Percentiles rank a stretch among this genome's conserved stretches.
Conservation (phyloP, 2,797 vertebrate species). For the Acipenser ruthenus region DNA sequence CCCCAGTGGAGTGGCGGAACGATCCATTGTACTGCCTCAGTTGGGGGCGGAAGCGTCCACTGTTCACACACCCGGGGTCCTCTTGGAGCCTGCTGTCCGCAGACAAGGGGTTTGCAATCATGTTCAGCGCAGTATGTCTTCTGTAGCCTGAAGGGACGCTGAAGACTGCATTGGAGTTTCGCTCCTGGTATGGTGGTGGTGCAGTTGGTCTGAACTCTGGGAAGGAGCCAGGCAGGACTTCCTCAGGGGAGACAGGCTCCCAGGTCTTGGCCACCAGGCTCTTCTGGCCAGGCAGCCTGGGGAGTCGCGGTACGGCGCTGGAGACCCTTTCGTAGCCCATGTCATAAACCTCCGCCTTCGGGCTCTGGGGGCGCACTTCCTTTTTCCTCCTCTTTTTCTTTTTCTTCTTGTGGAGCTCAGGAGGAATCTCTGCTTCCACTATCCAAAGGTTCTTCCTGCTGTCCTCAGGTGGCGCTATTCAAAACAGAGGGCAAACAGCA, state of each 20-base stretch:
- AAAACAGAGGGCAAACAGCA: too few species aligned
- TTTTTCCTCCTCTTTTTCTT: slow-evolving; percentile 78
- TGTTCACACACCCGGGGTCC: slow-evolving; percentile 33
- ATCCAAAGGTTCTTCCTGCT: slow-evolving; percentile 79
- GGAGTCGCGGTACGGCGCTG: slow-evolving; percentile 75
- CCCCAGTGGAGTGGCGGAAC: slow-evolving; percentile 31
- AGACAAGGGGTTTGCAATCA: slow-evolving; percentile 55
- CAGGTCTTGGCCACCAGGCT: slow-evolving; percentile 65
- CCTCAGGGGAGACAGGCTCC: slow-evolving; percentile 46
- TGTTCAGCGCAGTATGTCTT: slow-evolving; percentile 38
- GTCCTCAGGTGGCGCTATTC: slow-evolving; percentile 74
- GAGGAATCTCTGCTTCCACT: slow-evolving; percentile 81
- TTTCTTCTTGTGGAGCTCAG: slow-evolving; percentile 83
- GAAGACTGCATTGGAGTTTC: slow-evolving; percentile 22
- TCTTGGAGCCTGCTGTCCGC: slow-evolving; percentile 43
- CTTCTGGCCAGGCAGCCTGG: slow-evolving; percentile 71
- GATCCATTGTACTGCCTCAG: slow-evolving; percentile 38
- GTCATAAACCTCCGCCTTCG: slow-evolving; percentile 33
- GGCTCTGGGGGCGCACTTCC: slow-evolving; percentile 51
- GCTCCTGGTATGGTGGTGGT: slow-evolving; percentile 39
- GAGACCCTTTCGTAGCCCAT: slow-evolving; percentile 34
- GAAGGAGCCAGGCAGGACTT: slow-evolving; percentile 61
- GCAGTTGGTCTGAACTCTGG: slow-evolving; percentile 43
- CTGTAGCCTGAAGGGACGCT: slow-evolving; percentile 35
- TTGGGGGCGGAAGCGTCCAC: slow-evolving; percentile 33